Percentiles rank a stretch among this genome's conserved stretches.
These are phyloP conservation scores for Drosophila nasuta DNA, from an alignment of 1,140 invertebrate species.

Conservation along the genomic window DNA sequence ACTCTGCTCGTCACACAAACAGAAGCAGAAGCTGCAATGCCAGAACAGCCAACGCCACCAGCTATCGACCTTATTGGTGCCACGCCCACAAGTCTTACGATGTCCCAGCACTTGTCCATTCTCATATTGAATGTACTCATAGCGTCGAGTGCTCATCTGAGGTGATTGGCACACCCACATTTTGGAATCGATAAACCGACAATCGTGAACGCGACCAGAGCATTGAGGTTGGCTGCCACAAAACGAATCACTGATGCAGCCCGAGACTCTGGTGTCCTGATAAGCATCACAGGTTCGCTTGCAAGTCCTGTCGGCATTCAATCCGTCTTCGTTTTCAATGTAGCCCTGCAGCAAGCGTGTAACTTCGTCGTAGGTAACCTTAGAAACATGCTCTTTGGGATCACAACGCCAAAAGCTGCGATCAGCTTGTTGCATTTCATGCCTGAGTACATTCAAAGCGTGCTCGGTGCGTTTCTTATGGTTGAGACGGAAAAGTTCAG, in stretches of 20 bases:
- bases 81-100: not conserved
- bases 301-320: not conserved
- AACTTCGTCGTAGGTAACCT: constrained; percentile 6
- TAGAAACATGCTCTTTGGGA: not conserved
- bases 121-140: not conserved
- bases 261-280: not conserved
- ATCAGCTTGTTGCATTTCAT: not conserved
- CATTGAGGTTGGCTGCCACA: not conserved
- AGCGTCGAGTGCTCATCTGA: not conserved
- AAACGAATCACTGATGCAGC: not conserved
- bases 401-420: constrained; percentile 8
- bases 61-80: not conserved
- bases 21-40: constrained; percentile 8
- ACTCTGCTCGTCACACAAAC: constrained; percentile 2
- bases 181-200: not conserved
- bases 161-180: not conserved
- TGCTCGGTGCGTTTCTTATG: not conserved
- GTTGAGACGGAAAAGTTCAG: not conserved
- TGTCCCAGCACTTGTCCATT: not conserved
- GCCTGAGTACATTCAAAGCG: not conserved
- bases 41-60: constrained; percentile 5
- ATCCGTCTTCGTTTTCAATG: not conserved
- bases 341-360: constrained; percentile 10
- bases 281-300: not conserved
- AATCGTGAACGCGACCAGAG: not conserved